These are phyloP conservation scores for Rissa tridactyla DNA, from an alignment of 2,113 vertebrate genomes.

Conservation along the genomic window DNA sequence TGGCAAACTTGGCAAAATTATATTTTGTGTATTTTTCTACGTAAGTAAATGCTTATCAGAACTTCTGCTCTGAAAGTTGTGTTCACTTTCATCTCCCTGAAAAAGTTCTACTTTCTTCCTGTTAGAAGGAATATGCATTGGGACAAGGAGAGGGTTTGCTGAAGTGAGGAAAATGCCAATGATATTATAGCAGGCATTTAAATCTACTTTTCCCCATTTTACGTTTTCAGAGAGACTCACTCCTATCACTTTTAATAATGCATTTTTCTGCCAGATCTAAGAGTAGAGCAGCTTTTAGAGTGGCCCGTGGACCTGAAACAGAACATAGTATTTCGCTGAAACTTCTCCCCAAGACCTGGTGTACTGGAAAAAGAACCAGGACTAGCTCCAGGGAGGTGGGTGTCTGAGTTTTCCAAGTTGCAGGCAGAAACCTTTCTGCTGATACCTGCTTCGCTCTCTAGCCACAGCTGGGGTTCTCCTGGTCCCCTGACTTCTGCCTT, in stretches of 20 bases:
- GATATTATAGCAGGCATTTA: not conserved
- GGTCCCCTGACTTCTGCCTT: not conserved
- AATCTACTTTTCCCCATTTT: not conserved
- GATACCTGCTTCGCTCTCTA: not conserved
- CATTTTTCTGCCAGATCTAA: not conserved
- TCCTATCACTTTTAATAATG: not conserved
- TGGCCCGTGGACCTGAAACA: not conserved
- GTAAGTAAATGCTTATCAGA: not conserved
- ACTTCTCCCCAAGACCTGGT: not conserved
- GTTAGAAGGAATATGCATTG: not conserved
- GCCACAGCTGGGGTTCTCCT: not conserved
- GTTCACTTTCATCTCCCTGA: not conserved
- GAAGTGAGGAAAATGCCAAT: not conserved
- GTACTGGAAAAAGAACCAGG: not conserved
- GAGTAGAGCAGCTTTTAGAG: not conserved
- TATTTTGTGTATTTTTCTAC: not conserved
- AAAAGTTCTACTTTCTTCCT: not conserved
- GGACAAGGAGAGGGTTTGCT: not conserved
- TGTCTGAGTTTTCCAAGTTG: not conserved
- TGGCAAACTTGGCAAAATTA: not conserved
- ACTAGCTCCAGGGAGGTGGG: not conserved
- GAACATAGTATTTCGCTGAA: not conserved
- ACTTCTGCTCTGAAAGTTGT: not conserved
- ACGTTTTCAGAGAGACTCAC: not conserved
- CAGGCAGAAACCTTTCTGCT: not conserved